Percentiles rank a stretch among this genome's conserved stretches.
phyloP scores from a whole-genome alignment of 2,113 vertebrate genomes.

The Marcusenius ussheri region DNA sequence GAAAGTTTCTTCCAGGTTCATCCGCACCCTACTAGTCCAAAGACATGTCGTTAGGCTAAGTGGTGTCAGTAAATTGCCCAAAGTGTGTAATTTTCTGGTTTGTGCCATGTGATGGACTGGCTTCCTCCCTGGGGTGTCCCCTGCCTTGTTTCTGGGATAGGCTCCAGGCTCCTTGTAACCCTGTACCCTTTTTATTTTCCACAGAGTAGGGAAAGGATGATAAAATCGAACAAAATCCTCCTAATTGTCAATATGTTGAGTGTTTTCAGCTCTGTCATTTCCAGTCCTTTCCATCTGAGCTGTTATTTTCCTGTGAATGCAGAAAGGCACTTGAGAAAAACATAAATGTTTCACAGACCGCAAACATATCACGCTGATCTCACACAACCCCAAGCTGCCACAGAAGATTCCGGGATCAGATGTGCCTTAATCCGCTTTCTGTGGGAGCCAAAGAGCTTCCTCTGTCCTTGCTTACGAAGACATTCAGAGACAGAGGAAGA shows the following conservation, averaged over 20 bases:
- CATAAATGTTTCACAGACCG: not conserved
- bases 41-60: not conserved
- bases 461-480: not conserved
- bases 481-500: not conserved
- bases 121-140: not conserved
- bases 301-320: not conserved
- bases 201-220: not conserved
- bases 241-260: not conserved
- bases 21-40: not conserved
- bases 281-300: constrained; percentile 6
- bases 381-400: not conserved
- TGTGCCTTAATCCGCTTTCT: not conserved
- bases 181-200: not conserved
- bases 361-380: not conserved
- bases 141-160: not conserved
- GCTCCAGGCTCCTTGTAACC: not conserved
- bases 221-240: not conserved
- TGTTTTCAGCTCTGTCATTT: not conserved
- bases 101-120: not conserved
- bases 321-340: not conserved
- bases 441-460: not conserved
- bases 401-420: not conserved
- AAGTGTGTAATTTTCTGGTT: not conserved
- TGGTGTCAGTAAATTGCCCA: not conserved
- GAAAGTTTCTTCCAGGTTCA: not conserved